phyloP scores from a whole-genome alignment of 2,888 invertebrate species.

The Mesoligia furuncula region DNA sequence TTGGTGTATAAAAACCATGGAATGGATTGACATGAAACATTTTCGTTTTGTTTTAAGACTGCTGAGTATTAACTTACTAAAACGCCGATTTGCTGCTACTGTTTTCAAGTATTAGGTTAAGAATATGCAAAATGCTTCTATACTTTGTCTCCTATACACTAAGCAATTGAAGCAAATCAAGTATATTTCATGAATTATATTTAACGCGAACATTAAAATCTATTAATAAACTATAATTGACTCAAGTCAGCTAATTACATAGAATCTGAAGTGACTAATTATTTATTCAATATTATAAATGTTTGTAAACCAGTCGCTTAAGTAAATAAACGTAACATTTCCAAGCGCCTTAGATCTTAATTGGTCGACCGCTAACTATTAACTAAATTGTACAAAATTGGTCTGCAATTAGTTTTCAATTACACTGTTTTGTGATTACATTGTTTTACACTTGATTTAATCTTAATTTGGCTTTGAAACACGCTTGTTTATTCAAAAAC shows the following conservation, averaged over 20 bases:
- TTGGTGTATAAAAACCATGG: background rate
- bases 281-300: conserved; percentile 15
- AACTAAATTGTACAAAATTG: conserved; percentile 3
- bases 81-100: background rate
- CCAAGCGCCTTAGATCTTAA: background rate
- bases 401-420: background rate
- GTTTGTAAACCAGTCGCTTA: conserved; percentile 14
- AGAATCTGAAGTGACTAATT: conserved; percentile 22
- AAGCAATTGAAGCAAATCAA: background rate
- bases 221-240: conserved; percentile 5
- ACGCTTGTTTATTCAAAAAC: background rate
- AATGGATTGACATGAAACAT: background rate
- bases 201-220: background rate
- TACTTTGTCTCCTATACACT: no score
- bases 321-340: conserved; percentile 9
- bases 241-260: background rate
- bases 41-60: background rate
- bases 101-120: background rate
- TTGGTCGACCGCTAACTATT: background rate
- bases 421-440: background rate
- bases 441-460: background rate
- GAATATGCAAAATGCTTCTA: background rate
- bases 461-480: background rate
- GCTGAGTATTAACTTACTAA: background rate
- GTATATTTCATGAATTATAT: background rate